A percentile compares a stretch with the other conserved stretches of the same genome.
phyloP scores from a whole-genome alignment of 2,888 invertebrate species.

The Gisinianus flammeolus region DNA sequence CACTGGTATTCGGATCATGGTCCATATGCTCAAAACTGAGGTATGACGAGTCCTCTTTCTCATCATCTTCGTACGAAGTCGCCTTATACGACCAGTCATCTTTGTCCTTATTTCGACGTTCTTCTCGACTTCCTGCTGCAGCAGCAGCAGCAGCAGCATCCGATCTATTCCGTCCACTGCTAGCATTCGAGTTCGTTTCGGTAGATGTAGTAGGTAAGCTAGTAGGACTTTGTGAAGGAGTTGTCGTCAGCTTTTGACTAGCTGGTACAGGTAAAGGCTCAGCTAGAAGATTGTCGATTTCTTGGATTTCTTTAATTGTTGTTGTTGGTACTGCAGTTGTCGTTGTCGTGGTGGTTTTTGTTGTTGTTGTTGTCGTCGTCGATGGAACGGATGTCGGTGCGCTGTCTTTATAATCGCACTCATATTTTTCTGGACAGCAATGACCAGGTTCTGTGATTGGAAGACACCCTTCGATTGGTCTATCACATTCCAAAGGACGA shows the following conservation, averaged over 20 bases:
- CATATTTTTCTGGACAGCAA: slow-evolving; percentile 84
- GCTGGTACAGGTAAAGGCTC: slow-evolving; percentile 18
- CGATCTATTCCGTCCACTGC: slow-evolving; percentile 27
- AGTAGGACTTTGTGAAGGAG: not conserved
- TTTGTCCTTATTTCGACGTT: slow-evolving; percentile 53
- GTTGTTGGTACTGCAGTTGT: slow-evolving; percentile 1
- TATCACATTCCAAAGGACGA: slow-evolving; percentile 77
- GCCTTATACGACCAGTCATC: not conserved
- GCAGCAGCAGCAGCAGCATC: too few species aligned
- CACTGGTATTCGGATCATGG: slow-evolving; percentile 28
- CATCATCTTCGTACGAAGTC: slow-evolving; percentile 53
- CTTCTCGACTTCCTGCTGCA: slow-evolving; percentile 57
- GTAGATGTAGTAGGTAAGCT: not conserved
- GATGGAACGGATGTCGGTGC: not conserved
- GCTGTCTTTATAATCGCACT: slow-evolving; percentile 64
- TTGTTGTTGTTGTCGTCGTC: not conserved
- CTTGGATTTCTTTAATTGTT: not conserved
- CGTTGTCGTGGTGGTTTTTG: not conserved
- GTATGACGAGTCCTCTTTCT: slow-evolving; percentile 45
- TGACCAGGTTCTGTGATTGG: slow-evolving; percentile 78
- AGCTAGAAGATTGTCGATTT: not conserved
- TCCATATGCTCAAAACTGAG: slow-evolving; percentile 38
- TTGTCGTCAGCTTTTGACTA: slow-evolving; percentile 19
- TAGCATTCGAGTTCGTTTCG: slow-evolving; percentile 11
- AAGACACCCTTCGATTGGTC: slow-evolving; percentile 75